A percentile compares a stretch with the other conserved stretches of the same genome.
Conservation (phyloP, 1,140 invertebrate genomes). For the Phocides pigmalion region DNA sequence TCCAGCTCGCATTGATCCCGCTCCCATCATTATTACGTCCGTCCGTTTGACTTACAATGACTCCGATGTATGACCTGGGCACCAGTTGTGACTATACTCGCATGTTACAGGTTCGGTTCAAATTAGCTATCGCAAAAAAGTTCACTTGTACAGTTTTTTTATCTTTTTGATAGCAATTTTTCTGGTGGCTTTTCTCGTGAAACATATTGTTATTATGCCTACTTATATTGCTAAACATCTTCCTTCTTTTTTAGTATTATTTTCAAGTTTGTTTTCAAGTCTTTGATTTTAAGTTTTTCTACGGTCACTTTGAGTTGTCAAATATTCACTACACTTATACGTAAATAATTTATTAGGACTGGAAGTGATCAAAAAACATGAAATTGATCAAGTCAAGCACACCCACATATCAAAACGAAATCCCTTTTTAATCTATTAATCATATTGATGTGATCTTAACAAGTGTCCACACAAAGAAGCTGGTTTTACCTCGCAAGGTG, state of each 20-base stretch:
- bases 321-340: no score
- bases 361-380: background rate
- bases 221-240: no score
- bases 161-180: no score
- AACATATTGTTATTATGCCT: no score
- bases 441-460: slow-evolving; percentile 6
- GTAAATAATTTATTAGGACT: background rate
- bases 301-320: no score
- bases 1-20: background rate
- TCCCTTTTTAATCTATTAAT: slow-evolving; percentile 16
- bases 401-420: slow-evolving; percentile 4
- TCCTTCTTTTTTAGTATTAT: no score
- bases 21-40: slow-evolving; percentile 9
- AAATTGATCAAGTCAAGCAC: background rate
- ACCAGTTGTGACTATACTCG: background rate
- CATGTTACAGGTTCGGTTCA: background rate
- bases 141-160: no score
- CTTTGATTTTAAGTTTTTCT: no score
- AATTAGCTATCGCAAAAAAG: no score
- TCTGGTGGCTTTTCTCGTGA: no score
- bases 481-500: slow-evolving; percentile 12
- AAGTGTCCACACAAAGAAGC: slow-evolving; percentile 13
- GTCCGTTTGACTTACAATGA: slow-evolving; percentile 6
- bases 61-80: slow-evolving; percentile 11
- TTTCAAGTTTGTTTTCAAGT: no score